Base-by-base conservation (phyloP, 2,113 vertebrate species). In the Protomyctophum bolini region DNA sequence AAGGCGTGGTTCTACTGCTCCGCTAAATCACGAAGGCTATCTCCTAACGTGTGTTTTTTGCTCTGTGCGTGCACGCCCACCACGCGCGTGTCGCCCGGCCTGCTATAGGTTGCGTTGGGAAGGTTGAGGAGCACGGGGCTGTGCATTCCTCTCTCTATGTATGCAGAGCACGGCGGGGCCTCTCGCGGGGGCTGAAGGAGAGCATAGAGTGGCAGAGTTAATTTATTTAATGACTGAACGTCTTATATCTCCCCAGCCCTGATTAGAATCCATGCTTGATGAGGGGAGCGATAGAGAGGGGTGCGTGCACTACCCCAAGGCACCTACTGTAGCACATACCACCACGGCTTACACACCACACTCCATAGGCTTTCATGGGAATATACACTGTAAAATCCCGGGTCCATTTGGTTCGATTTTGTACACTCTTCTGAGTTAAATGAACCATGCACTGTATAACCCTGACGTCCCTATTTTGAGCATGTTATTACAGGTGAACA, bases 191-290 rank as follows among this genome's bases (percentile, higher is more conserved):
- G 88, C 86, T 87, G 84, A 85, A 89, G 86, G 88, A 87, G 90
- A 92, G 90, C 84, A 64, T 75, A 76, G 88, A 90, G 89, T 90
- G 88, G 89, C 89, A 90, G 88, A 93, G 91, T 92, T 93, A 92
- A 92, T 92, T 92, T 92, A 93, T 92, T 93, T 93, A 93, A 93
- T 92, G 90, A 92, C 91, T 89, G 86, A 91, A 88, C 83, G 84
- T 92, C 88, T 92, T 86, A 86, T 92, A 86, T 91, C 91, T 91
- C 89, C 84, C 85, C 85, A 91, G 88, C 85, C 89, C 91, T 91
- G 92, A 92, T 92, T 92, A 91, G 87, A 91, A 91, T 92, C 88
- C 87, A 82, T 87, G 89, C 88, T 85, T 91, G 91, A 92, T 91
- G 91, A 92, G 86, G 88, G 79, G 79, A 87, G 81, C 82, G 88